Conservation (phyloP, 2,888 invertebrate species). For the Eupsilia transversa region DNA sequence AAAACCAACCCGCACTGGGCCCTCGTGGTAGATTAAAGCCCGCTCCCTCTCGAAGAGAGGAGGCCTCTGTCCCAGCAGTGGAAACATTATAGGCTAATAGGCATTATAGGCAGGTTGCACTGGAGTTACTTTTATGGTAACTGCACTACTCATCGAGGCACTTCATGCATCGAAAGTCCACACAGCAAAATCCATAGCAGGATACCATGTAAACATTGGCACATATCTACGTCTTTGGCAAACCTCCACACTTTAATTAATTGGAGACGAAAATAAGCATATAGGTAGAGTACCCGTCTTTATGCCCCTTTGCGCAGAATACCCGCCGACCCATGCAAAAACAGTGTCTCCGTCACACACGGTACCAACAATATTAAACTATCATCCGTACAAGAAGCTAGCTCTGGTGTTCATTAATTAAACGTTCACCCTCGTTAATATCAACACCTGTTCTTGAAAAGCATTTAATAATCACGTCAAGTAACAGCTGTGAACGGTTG, state of each 20-base stretch:
- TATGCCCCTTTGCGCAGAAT: constrained; percentile 35
- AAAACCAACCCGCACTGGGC: too few species aligned
- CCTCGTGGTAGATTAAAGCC: too few species aligned
- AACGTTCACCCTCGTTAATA: constrained; percentile 88
- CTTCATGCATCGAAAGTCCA: neutral
- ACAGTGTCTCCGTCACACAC: constrained; percentile 59
- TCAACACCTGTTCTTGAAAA: constrained; percentile 90
- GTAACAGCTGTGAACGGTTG: constrained; percentile 84
- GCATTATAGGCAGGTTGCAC: neutral
- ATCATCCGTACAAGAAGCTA: constrained; percentile 72
- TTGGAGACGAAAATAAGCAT: constrained; percentile 21
- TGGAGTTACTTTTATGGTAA: neutral
- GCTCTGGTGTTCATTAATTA: constrained; percentile 87
- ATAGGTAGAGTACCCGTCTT: neutral
- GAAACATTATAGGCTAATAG: too few species aligned
- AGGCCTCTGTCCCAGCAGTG: too few species aligned
- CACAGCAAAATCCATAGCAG: neutral
- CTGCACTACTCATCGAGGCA: neutral
- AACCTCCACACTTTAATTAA: constrained; percentile 35
- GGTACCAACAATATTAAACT: constrained; percentile 66
- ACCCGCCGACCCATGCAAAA: constrained; percentile 58
- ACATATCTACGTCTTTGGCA: neutral
- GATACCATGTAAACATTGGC: neutral
- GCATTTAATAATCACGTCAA: constrained; percentile 89
- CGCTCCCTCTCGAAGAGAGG: too few species aligned